Percentiles rank a stretch among this genome's conserved stretches.
phyloP scores from a whole-genome alignment of 2,888 invertebrate species.

The Amiota minor region DNA sequence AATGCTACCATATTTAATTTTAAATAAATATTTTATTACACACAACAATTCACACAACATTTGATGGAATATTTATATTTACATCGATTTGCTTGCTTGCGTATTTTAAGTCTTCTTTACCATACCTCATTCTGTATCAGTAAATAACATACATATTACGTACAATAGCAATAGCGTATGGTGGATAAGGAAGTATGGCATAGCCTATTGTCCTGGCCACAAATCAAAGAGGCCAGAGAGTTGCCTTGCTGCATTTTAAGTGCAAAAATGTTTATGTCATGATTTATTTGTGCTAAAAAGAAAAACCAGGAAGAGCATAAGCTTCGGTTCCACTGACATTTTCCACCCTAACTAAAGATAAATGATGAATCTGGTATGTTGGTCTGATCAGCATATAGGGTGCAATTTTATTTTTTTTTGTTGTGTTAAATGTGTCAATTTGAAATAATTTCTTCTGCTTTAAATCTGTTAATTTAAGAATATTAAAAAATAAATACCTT shows the following conservation, averaged over 20 bases:
- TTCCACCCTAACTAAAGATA: no score
- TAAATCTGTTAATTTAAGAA: no score
- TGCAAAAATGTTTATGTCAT: constrained; percentile 55
- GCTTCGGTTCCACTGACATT: no score
- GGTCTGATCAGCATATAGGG: no score
- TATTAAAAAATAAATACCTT: no score
- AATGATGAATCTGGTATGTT: no score
- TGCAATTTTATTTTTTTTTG: no score
- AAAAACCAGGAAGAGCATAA: not conserved
- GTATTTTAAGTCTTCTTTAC: constrained; percentile 12
- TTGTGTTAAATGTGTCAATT: no score
- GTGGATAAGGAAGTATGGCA: not conserved
- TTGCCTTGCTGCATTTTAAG: constrained; percentile 26
- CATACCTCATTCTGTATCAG: not conserved
- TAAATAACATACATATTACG: no score
- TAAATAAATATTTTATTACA: constrained; percentile 21
- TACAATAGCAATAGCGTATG: no score
- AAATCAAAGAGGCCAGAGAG: constrained; percentile 23
- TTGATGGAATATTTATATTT: constrained; percentile 17
- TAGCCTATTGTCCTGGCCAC: constrained; percentile 25
- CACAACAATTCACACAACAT: not conserved
- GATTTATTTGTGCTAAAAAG: constrained; percentile 36
- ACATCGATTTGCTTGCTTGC: not conserved
- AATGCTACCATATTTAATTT: constrained; percentile 16
- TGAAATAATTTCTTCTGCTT: no score